Percentiles rank a stretch among this genome's conserved stretches.
Conservation (phyloP, 1,140 invertebrate species). For the Meloidogyne floridensis region DNA sequence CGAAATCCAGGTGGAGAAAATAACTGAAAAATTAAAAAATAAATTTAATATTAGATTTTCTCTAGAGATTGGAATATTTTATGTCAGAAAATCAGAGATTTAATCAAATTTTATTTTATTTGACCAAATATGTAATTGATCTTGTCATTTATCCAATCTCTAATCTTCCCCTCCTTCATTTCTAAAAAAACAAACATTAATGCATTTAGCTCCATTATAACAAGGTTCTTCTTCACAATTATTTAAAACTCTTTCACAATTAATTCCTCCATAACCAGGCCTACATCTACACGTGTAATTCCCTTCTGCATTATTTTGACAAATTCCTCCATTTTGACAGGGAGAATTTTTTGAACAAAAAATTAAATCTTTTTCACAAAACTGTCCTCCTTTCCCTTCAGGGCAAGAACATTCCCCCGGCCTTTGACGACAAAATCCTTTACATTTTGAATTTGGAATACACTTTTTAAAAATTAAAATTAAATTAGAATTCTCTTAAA, state of each 20-base stretch:
- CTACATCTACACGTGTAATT: conserved; percentile 63
- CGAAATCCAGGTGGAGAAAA: conserved; percentile 31
- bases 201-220: conserved; percentile 38
- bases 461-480: conserved; percentile 26
- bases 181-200: conserved; percentile 6
- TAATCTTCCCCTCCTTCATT: no score
- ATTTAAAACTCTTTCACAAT: conserved; percentile 42
- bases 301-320: conserved; percentile 50
- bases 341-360: conserved; percentile 38
- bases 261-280: conserved; percentile 57
- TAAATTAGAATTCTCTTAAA: no score
- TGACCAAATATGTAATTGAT: no score
- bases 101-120: no score
- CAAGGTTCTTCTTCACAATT: conserved; percentile 38
- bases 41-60: no score
- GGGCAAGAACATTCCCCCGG: conserved; percentile 33
- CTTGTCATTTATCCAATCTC: no score
- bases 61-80: no score
- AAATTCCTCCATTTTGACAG: conserved; percentile 41
- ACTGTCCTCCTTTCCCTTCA: conserved; percentile 38
- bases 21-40: conserved; percentile 18
- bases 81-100: no score
- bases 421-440: conserved; percentile 28
- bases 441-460: conserved; percentile 29
- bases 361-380: conserved; percentile 41